Base-by-base conservation (phyloP, 1,140 invertebrate genomes). In the Papilio helenus region DNA sequence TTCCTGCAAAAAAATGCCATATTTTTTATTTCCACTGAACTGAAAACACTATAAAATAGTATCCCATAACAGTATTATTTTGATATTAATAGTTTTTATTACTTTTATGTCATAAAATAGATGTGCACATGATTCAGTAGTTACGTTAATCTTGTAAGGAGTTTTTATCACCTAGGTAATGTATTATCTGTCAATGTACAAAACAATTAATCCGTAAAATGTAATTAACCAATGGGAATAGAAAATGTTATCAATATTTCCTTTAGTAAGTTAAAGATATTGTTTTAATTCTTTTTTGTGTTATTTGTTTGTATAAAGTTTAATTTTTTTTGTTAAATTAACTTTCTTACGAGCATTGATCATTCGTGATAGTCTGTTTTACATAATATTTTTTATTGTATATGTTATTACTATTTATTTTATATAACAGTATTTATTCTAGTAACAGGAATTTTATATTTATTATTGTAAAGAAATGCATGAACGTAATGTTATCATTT, bases 181-280 rank as follows among this genome's bases (percentile, higher is more conserved):
- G 9, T 58, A 26, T 61, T 61, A 61, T 26, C 58, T 61, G 55
- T 61, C 55, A 65, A 68, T 68, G 61, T 68, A 29, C 26, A 68
- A 68, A 68, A 3, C 14, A 68, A 68, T 68, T 68, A 68, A 68
- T 68, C 26, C 4, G 61, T 68, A 29, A 12, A 61, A 29, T 34
- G 61, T 68, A 68, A 68, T 68, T 68, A 68, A 26, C 23, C 20
- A 61, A 29, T 29, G 61, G 29, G 34, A 16, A 34, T 29, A 16
- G 23, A 61, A 61, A 26, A 61, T 26, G 23, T 61, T 26, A 55
- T 55, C 51, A 55, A 55, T 0, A 20, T 55, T 55, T 20, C 51
- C 51, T 55, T 51, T 14, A n/a, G n/a, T n/a, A n/a, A n/a, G n/a
- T n/a, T n/a, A n/a, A n/a, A n/a, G n/a, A n/a, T n/a, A n/a, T n/a